Conservation (phyloP, 2,113 vertebrate genomes). For the Zosterops hypoxanthus region DNA sequence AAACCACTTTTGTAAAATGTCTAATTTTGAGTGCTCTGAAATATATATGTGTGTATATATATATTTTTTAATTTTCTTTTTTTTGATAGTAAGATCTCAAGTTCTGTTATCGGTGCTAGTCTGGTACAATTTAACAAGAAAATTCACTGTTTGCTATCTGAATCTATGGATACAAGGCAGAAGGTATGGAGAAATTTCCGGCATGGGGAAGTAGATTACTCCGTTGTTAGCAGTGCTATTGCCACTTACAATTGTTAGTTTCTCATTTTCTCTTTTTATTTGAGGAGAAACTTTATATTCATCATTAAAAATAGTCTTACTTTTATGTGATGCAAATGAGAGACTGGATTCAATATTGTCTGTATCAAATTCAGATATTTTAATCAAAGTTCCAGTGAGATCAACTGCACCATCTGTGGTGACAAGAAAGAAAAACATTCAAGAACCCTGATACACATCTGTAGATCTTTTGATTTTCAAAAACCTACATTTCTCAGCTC, state of each 20-base stretch:
- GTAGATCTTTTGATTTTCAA: constrained; percentile 28
- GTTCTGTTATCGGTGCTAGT: neutral
- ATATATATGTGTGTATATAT: neutral
- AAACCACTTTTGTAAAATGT: neutral
- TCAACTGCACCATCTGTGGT: constrained; percentile 48
- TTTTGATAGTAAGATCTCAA: neutral
- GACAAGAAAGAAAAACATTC: constrained; percentile 34
- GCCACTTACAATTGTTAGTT: neutral
- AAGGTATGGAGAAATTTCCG: neutral
- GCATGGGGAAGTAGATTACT: neutral
- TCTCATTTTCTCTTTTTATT: neutral
- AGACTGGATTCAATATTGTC: constrained; percentile 5
- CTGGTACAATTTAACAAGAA: neutral
- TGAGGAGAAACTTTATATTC: neutral
- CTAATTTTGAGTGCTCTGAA: neutral
- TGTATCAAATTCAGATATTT: constrained; percentile 19
- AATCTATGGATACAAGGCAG: neutral
- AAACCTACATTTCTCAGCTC: neutral
- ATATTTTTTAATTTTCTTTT: too few species aligned
- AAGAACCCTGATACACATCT: neutral
- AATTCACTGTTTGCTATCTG: neutral
- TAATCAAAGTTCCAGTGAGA: constrained; percentile 2
- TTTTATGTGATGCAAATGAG: neutral
- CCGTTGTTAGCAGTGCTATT: neutral
- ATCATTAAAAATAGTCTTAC: neutral